Base-by-base conservation (phyloP, 2,888 invertebrate species). In the Geophilus truncorum region DNA sequence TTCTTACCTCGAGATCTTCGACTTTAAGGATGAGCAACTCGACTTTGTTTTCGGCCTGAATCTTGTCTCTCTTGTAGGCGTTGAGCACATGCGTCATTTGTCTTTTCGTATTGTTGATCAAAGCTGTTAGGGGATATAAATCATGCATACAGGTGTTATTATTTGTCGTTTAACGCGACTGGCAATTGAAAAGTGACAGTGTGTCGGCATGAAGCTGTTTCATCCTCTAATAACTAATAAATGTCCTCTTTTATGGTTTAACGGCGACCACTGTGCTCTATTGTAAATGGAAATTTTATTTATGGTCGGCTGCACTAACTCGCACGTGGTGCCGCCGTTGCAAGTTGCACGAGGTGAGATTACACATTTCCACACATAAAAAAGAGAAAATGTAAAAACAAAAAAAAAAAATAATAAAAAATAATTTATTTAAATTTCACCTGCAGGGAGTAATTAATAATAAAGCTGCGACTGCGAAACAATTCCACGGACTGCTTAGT, bases 11-110 rank as follows among this genome's bases (percentile, higher is more conserved):
- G 70, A 84, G 82, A 82, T 84, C 84, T 82, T 84, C 84, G 21
- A 84, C 84, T 82, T 84, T 84, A 23, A 84, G 80, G 70, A 84
- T 84, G 62, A 84, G 82, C 10, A 84, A 70, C 75, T 84, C 84
- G 30, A 84, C 83, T 83, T 84, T 84, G 76, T 84, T 83, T 78
- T 84, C 84, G 25, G 84, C 83, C 75, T 84, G 84, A 36, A 82
- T 82, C 81, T 84, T 84, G 75, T 84, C 84, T 77, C 83, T 82
- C 62, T 84, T 83, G 81, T 83, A 84, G 76, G 82, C 81, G 80
- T 76, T 83, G 45, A 84, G 82, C 25, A 83, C 81, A 34, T 83
- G 83, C 28, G 82, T 80, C 78, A 84, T 78, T 79, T 83, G 81
- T 76, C 82, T 80, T 80, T 84, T 83, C 3, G 84, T 82, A 25